Percentiles rank a stretch among this genome's conserved stretches.
Conservation (phyloP, 2,113 vertebrate genomes). For the Chlorocebus sabaeus region DNA sequence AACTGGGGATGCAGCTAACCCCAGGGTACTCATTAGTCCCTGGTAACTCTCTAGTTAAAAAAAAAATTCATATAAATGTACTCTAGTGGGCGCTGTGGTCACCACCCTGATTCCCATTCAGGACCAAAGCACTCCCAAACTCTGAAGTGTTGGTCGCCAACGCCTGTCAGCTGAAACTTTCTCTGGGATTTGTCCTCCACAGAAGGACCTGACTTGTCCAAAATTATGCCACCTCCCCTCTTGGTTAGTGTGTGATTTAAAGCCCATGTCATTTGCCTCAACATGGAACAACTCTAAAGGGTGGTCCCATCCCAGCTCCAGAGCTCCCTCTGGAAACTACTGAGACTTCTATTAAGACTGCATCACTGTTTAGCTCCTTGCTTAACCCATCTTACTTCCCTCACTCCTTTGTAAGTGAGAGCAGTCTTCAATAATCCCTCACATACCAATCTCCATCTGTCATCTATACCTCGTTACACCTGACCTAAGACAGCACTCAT, state of each 20-base stretch:
- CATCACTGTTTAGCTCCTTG: neutral
- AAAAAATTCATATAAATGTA: neutral
- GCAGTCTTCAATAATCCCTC: neutral
- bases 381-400: neutral
- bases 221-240: neutral
- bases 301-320: fast-evolving
- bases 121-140: neutral
- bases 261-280: neutral
- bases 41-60: neutral
- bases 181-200: neutral
- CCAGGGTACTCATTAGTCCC: neutral
- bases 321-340: neutral
- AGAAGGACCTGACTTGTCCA: neutral
- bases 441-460: neutral
- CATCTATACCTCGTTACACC: too few relatives aligned
- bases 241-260: neutral
- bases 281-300: neutral
- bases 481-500: too few relatives aligned
- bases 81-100: fast-evolving
- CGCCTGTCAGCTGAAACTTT: neutral
- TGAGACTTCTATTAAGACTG: neutral
- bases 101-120: neutral
- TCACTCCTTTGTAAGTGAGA: neutral
- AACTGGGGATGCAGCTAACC: neutral
- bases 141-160: neutral